Conservation (phyloP, 2,797 vertebrate genomes). For the Mus minutoides region DNA sequence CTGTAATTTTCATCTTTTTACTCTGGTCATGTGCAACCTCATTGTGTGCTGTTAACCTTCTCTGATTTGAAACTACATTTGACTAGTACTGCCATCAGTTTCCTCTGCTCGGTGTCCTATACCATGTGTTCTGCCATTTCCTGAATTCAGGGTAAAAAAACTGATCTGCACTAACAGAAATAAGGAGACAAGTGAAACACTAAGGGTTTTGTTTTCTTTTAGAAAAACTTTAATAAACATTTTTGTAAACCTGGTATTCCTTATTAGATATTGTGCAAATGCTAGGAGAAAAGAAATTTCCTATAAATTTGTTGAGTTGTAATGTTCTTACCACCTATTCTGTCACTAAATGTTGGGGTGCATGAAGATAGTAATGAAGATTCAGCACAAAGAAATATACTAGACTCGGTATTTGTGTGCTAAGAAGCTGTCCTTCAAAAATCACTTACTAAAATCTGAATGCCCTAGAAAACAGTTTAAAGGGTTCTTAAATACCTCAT, state of each 20-base stretch:
- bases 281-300: not conserved
- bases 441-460: not conserved
- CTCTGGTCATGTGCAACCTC: not conserved
- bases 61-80: too few relatives aligned
- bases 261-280: not conserved
- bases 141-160: not conserved
- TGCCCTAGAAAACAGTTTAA: too few relatives aligned
- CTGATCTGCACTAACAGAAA: not conserved
- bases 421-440: not conserved
- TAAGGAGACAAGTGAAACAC: not conserved
- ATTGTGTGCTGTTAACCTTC: not conserved
- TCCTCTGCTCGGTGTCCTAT: not conserved
- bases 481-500: too few relatives aligned
- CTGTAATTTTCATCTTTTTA: not conserved
- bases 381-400: not conserved
- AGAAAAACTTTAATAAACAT: not conserved
- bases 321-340: not conserved
- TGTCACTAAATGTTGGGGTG: not conserved
- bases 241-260: not conserved
- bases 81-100: not conserved
- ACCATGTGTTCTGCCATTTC: too few relatives aligned
- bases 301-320: not conserved
- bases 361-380: not conserved
- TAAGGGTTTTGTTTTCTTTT: not conserved
- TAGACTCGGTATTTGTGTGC: not conserved